Percentiles rank a stretch among this genome's conserved stretches.
phyloP scores from a whole-genome alignment of 2,113 vertebrate species.

The Paedocypris sp. region DNA sequence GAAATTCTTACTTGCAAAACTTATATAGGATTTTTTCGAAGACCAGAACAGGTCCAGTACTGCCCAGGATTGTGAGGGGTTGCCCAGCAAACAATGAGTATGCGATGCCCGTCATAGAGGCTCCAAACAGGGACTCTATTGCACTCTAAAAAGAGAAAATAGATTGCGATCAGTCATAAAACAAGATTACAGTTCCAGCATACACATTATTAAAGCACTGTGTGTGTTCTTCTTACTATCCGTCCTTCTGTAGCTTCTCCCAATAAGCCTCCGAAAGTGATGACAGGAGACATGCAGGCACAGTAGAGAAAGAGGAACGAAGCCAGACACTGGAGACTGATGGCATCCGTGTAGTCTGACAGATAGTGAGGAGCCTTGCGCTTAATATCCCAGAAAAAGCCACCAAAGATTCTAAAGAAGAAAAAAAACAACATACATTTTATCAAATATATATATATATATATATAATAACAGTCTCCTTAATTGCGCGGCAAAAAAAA shows the following conservation, averaged over 20 bases:
- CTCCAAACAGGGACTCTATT: constrained; percentile 95
- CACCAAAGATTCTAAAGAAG: constrained; percentile 76
- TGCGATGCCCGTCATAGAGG: constrained; percentile 97
- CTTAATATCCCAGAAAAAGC: constrained; percentile 85
- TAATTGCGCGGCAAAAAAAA: too few relatives aligned
- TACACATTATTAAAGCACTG: not conserved
- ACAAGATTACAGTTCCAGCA: too few relatives aligned
- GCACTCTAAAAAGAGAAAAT: constrained; percentile 73
- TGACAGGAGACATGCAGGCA: constrained; percentile 98
- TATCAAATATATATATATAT: too few relatives aligned
- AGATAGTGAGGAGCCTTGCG: constrained; percentile 90
- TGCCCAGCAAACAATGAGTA: constrained; percentile 94
- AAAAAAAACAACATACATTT: not conserved
- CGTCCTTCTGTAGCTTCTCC: constrained; percentile 96
- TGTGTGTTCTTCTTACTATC: constrained; percentile 79
- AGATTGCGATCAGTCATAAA: too few relatives aligned
- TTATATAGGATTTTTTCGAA: constrained; percentile 99
- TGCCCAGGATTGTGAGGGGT: constrained; percentile 94
- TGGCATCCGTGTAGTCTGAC: constrained; percentile 90
- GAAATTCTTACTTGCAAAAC: constrained; percentile 89
- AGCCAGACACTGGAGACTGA: constrained; percentile 94
- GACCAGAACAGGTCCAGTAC: constrained; percentile 93
- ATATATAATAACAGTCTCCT: too few relatives aligned
- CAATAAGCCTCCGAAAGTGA: constrained; percentile 94
- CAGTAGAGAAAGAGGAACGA: constrained; percentile 99